phyloP scores from a whole-genome alignment of 2,797 vertebrate species.

The Labroides dimidiatus region DNA sequence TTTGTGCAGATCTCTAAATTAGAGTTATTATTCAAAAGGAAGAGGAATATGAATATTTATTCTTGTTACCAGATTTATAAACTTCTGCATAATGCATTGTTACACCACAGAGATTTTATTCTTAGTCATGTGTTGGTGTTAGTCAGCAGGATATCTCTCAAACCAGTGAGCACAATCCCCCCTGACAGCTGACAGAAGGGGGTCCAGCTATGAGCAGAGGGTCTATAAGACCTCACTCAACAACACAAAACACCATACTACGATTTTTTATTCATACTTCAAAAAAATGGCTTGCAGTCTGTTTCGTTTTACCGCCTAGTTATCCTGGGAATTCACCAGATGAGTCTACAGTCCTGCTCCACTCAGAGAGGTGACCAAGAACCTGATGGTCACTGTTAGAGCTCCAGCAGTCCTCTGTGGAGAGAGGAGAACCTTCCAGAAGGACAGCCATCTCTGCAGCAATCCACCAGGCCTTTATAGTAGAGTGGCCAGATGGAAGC shows the following conservation, averaged over 20 bases:
- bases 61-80: conserved; percentile 38
- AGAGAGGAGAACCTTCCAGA: no score
- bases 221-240: not conserved
- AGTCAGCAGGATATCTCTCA: conserved; percentile 37
- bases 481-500: no score
- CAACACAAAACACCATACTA: not conserved
- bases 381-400: no score
- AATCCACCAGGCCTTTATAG: no score
- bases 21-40: conserved; percentile 1
- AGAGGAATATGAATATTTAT: conserved; percentile 29
- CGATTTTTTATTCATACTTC: not conserved
- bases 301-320: no score
- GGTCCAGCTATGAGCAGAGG: conserved; percentile 5
- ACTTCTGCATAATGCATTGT: conserved; percentile 46
- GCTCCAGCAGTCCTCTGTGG: no score
- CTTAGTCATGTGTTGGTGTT: conserved; percentile 40
- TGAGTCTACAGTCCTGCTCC: no score
- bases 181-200: conserved; percentile 1
- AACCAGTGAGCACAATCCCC: conserved; percentile 1
- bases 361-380: no score
- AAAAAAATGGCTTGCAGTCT: no score
- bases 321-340: no score
- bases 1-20: not conserved
- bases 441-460: no score
- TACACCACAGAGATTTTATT: conserved; percentile 33